Evolutionary conservation across 1,140 invertebrate species (phyloP).

Genomic region (Neuroterus valhalla): DNA sequence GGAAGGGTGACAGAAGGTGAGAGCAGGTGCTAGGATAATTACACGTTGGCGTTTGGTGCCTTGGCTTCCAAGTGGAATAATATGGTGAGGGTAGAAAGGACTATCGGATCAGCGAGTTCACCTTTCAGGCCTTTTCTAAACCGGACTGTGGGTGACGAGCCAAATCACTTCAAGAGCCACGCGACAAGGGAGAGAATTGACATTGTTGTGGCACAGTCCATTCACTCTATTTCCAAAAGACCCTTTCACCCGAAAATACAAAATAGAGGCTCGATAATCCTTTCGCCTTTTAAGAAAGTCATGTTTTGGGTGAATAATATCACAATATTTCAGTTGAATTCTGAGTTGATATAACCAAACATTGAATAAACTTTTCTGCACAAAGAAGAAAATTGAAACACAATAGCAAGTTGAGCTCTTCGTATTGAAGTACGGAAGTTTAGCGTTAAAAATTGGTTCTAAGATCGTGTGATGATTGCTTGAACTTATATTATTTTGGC

Average conservation of each 20-base stretch:
- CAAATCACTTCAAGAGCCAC: background rate
- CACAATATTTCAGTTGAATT: no score
- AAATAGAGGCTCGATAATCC: background rate
- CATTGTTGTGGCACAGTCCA: conserved; percentile 13
- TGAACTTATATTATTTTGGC: no score
- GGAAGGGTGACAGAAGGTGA: conserved; percentile 22
- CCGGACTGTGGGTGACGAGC: conserved; percentile 22
- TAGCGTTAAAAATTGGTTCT: no score
- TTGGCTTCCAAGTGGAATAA: conserved; percentile 16
- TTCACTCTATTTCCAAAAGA: conserved; percentile 5
- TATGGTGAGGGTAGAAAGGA: conserved; percentile 20
- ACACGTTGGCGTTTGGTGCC: conserved; percentile 40
- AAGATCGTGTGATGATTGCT: no score
- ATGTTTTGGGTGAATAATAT: no score
- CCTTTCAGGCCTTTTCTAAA: background rate
- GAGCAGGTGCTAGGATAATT: conserved; percentile 49
- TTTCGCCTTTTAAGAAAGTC: background rate
- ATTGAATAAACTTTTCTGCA: no score
- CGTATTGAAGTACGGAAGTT: no score
- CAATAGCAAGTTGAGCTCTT: no score
- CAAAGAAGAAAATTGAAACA: no score
- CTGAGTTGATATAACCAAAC: no score
- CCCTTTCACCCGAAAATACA: background rate
- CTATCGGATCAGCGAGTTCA: conserved; percentile 39
- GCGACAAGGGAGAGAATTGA: background rate